Evolutionary conservation across 2,113 vertebrate species (phyloP), one percentile per base, ranked within the genome.

Genomic region (Psittacara wagleri): DNA sequence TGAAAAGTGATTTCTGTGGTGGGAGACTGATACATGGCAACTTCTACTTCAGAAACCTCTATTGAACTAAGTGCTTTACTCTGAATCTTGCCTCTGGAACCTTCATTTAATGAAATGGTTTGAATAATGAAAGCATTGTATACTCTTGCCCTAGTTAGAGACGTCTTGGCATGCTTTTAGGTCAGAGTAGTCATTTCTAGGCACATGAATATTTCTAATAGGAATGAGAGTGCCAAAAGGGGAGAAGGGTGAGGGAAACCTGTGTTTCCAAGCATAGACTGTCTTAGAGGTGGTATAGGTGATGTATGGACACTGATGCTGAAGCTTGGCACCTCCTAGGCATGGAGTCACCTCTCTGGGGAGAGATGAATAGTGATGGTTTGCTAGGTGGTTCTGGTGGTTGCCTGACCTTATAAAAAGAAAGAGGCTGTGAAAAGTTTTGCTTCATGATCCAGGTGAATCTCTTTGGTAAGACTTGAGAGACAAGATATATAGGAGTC

Each of bases 1-100:
- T 93, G 76, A 57, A 74, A 64, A 93, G 62, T 75, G 76, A 93
- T 92, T 88, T 91, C 92, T 97, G 90, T 90, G 86, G 88, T 88
- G 76, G 76, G 41, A 66, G 57, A 28, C 59, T 90, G 90, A 80
- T 94, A 43, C 6, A 5, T 83, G 75, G 75, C 61, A 69, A 22
- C 66, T 93, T 77, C 49, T 92, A 8, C 68, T 86, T 84, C 63
- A 88, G 79, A 94, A 94, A 63, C 55, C 59, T 97, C 75, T 80
- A 62, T 73, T 84, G 90, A 93, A 52, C 54, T 64, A 49, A 48
- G 24, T 81, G 51, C 88, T 94, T 80, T 57, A 55, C 31, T 35
- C 37, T 17, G 46, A 62, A 24, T 94, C 54, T 70, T 83, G 72
- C 17, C 43, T 46, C 28, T 74, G 76, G 64, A 92, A 39, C 94